Conservation (phyloP, 1,140 invertebrate species). For the Dolichoris vasculosae region DNA sequence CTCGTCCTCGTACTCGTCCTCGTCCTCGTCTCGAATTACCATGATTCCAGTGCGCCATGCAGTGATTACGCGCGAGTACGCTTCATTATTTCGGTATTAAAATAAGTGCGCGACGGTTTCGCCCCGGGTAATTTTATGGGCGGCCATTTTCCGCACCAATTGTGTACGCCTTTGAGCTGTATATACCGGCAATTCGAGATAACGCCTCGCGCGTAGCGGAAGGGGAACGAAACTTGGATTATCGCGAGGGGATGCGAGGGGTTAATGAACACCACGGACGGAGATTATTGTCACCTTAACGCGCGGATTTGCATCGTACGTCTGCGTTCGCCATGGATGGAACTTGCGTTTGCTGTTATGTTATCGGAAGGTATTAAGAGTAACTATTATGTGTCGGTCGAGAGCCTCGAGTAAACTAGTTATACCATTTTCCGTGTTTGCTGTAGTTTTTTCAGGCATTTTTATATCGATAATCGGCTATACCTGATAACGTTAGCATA, state of each 20-base stretch:
- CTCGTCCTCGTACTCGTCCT: slow-evolving; percentile 26
- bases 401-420: not conserved
- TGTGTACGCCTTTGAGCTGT: slow-evolving; percentile 53
- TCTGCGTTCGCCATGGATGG: not conserved
- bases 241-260: slow-evolving; percentile 19
- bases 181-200: slow-evolving; percentile 58
- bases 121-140: slow-evolving; percentile 62
- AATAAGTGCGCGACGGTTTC: slow-evolving; percentile 59
- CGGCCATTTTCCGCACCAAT: slow-evolving; percentile 60
- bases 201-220: slow-evolving; percentile 27
- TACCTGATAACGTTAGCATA: no score
- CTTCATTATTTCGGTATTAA: slow-evolving; percentile 63
- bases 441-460: no score
- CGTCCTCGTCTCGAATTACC: slow-evolving; percentile 51
- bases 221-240: slow-evolving; percentile 18
- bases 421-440: no score
- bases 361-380: not conserved
- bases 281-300: slow-evolving; percentile 44
- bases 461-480: no score
- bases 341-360: not conserved
- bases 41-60: slow-evolving; percentile 43
- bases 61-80: slow-evolving; percentile 38
- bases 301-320: slow-evolving; percentile 43
- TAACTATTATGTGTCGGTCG: not conserved
- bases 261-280: slow-evolving; percentile 50